Evolutionary conservation across 2,797 vertebrate genomes (phyloP).

Genomic region (Phoebastria nigripes): DNA sequence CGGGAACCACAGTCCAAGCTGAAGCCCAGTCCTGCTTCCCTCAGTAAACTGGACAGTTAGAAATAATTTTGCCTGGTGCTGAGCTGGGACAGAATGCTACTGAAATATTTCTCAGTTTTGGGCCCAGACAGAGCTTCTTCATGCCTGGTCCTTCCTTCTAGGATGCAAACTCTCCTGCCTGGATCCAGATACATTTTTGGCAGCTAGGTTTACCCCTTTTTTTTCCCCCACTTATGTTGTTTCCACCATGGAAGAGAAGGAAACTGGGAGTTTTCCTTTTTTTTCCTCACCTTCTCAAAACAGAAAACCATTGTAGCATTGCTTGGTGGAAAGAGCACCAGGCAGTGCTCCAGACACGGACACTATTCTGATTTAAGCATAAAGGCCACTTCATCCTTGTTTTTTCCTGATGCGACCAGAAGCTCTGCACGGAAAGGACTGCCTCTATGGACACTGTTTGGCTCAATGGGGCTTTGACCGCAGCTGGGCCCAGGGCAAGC

Average conservation of each 20-base stretch:
- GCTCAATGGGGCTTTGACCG: not conserved
- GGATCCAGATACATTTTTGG: not conserved
- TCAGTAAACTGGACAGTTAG: not conserved
- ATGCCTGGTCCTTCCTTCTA: not conserved
- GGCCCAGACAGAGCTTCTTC: not conserved
- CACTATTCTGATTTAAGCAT: not conserved
- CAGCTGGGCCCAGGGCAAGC: not conserved
- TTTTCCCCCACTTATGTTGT: fast-evolving
- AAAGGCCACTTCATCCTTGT: slow-evolving; percentile 6
- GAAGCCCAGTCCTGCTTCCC: not conserved
- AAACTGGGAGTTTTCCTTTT: not conserved
- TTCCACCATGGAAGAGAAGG: not conserved
- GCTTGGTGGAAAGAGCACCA: not conserved
- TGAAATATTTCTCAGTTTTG: not conserved
- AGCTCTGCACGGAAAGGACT: not conserved
- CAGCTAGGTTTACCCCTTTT: not conserved
- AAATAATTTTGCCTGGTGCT: not conserved
- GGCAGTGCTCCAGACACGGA: not conserved
- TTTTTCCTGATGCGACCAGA: not conserved
- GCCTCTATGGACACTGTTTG: not conserved
- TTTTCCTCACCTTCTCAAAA: not conserved
- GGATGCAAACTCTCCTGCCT: not conserved
- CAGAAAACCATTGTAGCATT: not conserved
- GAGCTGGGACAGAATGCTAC: not conserved
- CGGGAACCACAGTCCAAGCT: not conserved